Percentiles rank a stretch among this genome's conserved stretches.
phyloP scores from a whole-genome alignment of 1,140 invertebrate species.

The Hycleus phaleratus region DNA sequence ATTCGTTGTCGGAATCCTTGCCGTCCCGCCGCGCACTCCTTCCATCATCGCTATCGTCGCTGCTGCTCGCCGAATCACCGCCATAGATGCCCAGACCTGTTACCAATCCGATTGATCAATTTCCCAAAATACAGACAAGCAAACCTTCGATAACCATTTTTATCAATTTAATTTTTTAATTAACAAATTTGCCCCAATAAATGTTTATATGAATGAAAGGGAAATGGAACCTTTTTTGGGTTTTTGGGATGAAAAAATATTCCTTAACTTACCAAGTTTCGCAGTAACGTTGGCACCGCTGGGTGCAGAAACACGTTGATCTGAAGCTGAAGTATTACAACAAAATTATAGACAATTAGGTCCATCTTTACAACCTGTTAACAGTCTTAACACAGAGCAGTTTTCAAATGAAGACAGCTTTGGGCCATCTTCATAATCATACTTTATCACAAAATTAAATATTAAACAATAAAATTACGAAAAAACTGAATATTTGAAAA shows the following conservation, averaged over 20 bases:
- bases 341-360: constrained; percentile 26
- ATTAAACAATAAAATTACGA: too few relatives aligned
- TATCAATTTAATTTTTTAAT: not conserved
- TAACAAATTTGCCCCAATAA: not conserved
- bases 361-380: constrained; percentile 29
- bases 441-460: too few relatives aligned
- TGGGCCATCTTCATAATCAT: too few relatives aligned
- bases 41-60: constrained; percentile 27
- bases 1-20: constrained; percentile 32
- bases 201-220: not conserved
- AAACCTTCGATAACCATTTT: too few relatives aligned
- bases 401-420: not conserved
- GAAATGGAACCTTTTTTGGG: not conserved
- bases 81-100: constrained; percentile 37
- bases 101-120: not conserved
- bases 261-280: constrained; percentile 34
- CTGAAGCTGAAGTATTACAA: constrained; percentile 38
- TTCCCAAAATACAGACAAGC: too few relatives aligned
- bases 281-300: constrained; percentile 35
- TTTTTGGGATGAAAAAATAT: not conserved
- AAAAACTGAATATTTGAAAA: too few relatives aligned
- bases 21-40: constrained; percentile 5
- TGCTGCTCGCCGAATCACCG: constrained; percentile 29
- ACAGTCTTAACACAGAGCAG: constrained; percentile 23
- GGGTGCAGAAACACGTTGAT: constrained; percentile 34